Evolutionary conservation across 2,113 vertebrate genomes (phyloP).

Genomic region (Corythornis vintsioides): DNA sequence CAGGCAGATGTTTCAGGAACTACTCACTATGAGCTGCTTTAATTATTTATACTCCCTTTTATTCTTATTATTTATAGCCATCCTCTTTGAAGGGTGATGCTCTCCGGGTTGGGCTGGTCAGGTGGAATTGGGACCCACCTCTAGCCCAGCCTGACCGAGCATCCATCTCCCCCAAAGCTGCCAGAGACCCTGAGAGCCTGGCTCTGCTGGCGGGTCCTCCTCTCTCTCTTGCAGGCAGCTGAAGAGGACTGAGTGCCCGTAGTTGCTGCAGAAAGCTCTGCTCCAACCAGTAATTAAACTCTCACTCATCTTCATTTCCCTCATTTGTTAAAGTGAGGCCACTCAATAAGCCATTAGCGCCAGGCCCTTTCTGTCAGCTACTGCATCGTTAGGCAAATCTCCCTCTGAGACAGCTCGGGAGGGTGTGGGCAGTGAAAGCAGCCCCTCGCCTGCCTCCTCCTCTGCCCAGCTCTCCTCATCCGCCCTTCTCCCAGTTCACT

Average conservation of each 20-base stretch:
- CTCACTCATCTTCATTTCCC: slow-evolving; percentile 62
- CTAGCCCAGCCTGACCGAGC: background rate
- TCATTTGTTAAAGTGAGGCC: slow-evolving; percentile 47
- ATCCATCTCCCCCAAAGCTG: background rate
- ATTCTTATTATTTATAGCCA: slow-evolving; percentile 50
- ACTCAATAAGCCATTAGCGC: slow-evolving; percentile 44
- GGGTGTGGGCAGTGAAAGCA: background rate
- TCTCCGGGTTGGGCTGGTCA: background rate
- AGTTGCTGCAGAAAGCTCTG: background rate
- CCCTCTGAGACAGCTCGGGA: background rate
- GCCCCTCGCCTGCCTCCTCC: background rate
- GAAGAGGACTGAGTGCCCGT: rapidly evolving
- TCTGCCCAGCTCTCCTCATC: background rate
- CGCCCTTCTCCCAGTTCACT: background rate
- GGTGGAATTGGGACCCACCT: background rate
- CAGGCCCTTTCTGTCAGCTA: slow-evolving; percentile 3
- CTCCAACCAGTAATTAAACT: slow-evolving; percentile 13
- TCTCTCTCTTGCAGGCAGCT: background rate
- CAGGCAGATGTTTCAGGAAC: slow-evolving; percentile 65
- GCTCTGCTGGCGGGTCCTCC: background rate
- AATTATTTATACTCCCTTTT: slow-evolving; percentile 66
- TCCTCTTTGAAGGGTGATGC: background rate
- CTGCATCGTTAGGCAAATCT: background rate
- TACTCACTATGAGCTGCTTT: slow-evolving; percentile 57
- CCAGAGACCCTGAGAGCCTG: background rate